Base-by-base conservation (phyloP, 2,888 invertebrate species). In the Cyclophora punctaria region DNA sequence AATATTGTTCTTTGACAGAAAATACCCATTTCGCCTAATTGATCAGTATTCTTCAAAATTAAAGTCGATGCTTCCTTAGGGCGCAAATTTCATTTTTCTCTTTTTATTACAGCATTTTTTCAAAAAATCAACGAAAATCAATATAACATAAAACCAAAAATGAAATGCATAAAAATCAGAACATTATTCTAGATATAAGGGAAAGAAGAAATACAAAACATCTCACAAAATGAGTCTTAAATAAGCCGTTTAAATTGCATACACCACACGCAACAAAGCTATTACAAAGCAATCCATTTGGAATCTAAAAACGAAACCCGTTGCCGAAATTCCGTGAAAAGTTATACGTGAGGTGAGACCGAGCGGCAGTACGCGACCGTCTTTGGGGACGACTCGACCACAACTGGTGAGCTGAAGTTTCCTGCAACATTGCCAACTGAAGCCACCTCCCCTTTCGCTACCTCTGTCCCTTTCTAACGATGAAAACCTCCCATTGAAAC, bases 251-350 rank as follows among this genome's bases (percentile, higher is more conserved):
- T 57, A 71, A 71, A 78, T 75, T 80, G 75, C 78, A 77, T 78
- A 75, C 64, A 73, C 71, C 75, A 75, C 84, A 85, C 83, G 83
- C 84, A 75, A 85, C 73, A 71, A 71, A 79, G 83, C 78, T 77
- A 83, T 85, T 84, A 84, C 71, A 69, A 69, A 60, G 37, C 37
- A 68, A 71, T 64, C 72, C 69, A 74, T 73, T 72, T 75, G 58
- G 67, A 71, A 72, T 61, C 63, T 44, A 3, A 48, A 50, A 49
- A 62, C 66, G 60, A 66, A 73, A 72, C 79, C 75, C 73, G 75
- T 79, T 77, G 69, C 68, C 75, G 76, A 75, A 74, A 73, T 74
- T 64, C 78, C 87, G 87, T 78, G 78, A 86, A 87, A 87, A 87
- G 87, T 87, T 87, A 85, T 65, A 63, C 63, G 63, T 69, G 69